A percentile compares a stretch with the other conserved stretches of the same genome.
Evolutionary conservation across 2,113 vertebrate species (phyloP).

Genomic region (Australoheros scitulus): DNA sequence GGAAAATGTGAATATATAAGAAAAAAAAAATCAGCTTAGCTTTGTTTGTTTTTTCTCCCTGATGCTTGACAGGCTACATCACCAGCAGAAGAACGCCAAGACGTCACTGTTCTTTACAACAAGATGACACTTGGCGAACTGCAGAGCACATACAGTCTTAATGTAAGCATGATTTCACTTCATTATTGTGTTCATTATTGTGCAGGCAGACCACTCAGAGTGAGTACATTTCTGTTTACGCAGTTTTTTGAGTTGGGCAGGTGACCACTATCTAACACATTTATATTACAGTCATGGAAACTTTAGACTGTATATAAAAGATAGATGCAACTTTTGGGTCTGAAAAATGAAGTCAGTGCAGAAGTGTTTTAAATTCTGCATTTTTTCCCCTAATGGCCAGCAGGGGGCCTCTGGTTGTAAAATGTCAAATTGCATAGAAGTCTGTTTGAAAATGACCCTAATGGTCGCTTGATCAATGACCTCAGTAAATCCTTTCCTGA

Average conservation of each 20-base stretch:
- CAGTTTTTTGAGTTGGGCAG: too few relatives aligned
- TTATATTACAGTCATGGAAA: too few relatives aligned
- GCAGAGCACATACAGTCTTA: constrained; percentile 85
- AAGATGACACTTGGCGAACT: constrained; percentile 89
- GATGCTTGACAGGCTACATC: constrained; percentile 84
- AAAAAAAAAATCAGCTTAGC: neutral
- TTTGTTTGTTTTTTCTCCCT: neutral
- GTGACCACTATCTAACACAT: too few relatives aligned
- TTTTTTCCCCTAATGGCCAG: neutral
- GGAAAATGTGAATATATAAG: constrained; percentile 21
- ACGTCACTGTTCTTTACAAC: constrained; percentile 93
- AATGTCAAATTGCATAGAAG: neutral
- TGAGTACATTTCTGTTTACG: too few relatives aligned
- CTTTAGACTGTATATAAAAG: too few relatives aligned
- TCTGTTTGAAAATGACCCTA: neutral
- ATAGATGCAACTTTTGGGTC: too few relatives aligned
- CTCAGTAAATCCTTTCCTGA: neutral
- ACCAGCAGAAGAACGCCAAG: constrained; percentile 91
- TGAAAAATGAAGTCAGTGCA: too few relatives aligned
- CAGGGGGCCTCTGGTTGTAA: neutral
- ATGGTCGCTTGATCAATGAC: neutral
- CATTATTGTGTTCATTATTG: neutral
- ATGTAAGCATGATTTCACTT: constrained; percentile 79
- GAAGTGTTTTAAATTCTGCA: too few relatives aligned
- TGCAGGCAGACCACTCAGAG: neutral